Percentiles rank a stretch among this genome's conserved stretches.
These are phyloP conservation scores for Anas flavirostris DNA, from an alignment of 2,797 vertebrate species.

Conservation along the genomic window DNA sequence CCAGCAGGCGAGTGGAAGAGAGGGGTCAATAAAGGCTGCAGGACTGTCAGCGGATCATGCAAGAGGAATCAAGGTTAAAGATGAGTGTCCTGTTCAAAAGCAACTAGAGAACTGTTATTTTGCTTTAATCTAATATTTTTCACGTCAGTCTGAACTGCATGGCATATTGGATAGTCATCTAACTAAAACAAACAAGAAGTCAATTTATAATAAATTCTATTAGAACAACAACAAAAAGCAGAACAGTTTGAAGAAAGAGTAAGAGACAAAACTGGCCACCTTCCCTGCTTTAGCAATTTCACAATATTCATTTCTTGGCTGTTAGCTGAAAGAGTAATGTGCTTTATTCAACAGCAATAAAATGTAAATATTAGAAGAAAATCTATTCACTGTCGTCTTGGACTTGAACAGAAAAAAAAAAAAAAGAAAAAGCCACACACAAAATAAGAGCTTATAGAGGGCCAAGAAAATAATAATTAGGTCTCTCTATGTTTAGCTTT, in stretches of 20 bases:
- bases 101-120: fast-evolving
- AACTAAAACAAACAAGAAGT: not conserved
- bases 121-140: not conserved
- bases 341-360: not conserved
- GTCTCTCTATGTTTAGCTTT: not conserved
- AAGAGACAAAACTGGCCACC: not conserved
- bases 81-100: not conserved
- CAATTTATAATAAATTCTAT: not conserved
- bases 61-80: not conserved
- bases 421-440: not conserved
- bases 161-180: not conserved
- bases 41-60: not conserved
- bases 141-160: not conserved
- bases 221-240: not conserved
- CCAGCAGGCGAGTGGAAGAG: not conserved
- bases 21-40: not conserved
- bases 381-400: not conserved
- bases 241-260: not conserved
- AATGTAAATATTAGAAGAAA: conserved; percentile 14
- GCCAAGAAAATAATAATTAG: not conserved
- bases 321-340: not conserved
- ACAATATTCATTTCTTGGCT: not conserved
- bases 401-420: not conserved
- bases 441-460: not conserved
- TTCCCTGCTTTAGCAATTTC: not conserved